A percentile compares a stretch with the other conserved stretches of the same genome.
These are phyloP conservation scores for Toxotes chatareus DNA, from an alignment of 2,113 vertebrate genomes.

Conservation along the genomic window DNA sequence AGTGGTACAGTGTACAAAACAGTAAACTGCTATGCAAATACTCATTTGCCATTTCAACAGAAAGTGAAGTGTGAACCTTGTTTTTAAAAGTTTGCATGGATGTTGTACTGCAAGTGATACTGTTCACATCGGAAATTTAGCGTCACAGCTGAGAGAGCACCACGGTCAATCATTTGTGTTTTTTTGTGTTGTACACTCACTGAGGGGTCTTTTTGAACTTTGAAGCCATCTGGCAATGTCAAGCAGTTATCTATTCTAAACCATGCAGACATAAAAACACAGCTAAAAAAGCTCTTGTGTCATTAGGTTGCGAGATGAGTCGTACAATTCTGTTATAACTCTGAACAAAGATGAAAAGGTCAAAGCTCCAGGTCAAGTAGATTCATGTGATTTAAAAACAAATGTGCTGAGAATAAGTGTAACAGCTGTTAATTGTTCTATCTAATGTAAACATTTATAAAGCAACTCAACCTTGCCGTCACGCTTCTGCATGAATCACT, in stretches of 20 bases:
- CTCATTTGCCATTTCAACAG: not conserved
- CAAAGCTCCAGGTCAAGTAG: not conserved
- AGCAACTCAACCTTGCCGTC: not conserved
- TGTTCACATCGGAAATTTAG: not conserved
- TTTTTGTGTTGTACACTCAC: conserved; percentile 1
- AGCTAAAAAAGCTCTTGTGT: not conserved
- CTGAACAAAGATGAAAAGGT: not conserved
- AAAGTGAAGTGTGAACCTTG: not conserved
- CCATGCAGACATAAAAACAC: not conserved
- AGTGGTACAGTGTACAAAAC: not conserved
- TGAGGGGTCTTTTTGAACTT: conserved; percentile 38
- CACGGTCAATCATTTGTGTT: conserved; percentile 31
- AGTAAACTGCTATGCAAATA: not conserved
- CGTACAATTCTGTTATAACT: not conserved
- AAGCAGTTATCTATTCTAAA: conserved; percentile 34
- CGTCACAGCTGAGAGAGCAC: not conserved
- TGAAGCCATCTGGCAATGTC: conserved; percentile 19
- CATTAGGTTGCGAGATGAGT: not conserved
- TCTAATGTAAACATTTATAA: not conserved
- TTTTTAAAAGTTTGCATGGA: not conserved
- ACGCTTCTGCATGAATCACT: not conserved
- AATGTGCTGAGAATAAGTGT: not conserved
- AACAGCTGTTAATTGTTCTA: not conserved
- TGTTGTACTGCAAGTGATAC: not conserved
- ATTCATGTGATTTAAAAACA: not conserved